Conservation (phyloP, 2,888 invertebrate species). For the Drosophila phalerata region DNA sequence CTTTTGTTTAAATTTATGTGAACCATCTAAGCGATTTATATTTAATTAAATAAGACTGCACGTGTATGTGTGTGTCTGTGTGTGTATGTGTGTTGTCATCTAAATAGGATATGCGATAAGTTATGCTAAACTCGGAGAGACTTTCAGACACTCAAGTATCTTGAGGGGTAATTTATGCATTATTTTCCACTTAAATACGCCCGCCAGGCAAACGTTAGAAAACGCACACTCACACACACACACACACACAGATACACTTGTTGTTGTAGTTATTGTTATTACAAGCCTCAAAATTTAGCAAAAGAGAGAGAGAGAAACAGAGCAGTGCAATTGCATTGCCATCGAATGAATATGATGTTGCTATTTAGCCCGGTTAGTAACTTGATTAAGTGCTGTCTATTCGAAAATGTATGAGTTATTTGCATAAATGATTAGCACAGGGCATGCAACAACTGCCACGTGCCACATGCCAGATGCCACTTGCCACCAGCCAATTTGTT, state of each 20-base stretch:
- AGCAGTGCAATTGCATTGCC: conserved; percentile 51
- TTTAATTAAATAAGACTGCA: conserved; percentile 66
- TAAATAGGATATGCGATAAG: conserved; percentile 76
- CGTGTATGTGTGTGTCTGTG: conserved; percentile 16
- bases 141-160: conserved; percentile 51
- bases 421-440: conserved; percentile 62
- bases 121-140: conserved; percentile 54
- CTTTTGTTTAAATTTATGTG: conserved; percentile 70
- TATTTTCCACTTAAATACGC: conserved; percentile 71
- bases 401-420: conserved; percentile 71
- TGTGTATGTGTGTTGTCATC: conserved; percentile 49
- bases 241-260: background rate
- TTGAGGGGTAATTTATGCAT: conserved; percentile 73
- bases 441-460: conserved; percentile 11
- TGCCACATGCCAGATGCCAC: background rate
- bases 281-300: conserved; percentile 33
- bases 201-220: conserved; percentile 27
- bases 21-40: conserved; percentile 68
- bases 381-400: conserved; percentile 62
- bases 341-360: conserved; percentile 17
- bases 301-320: background rate
- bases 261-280: conserved; percentile 35
- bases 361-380: conserved; percentile 23
- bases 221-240: background rate
- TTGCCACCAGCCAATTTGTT: conserved; percentile 4